Base-by-base conservation (phyloP, 2,797 vertebrate genomes). In the Tenualosa thibaudeaui region DNA sequence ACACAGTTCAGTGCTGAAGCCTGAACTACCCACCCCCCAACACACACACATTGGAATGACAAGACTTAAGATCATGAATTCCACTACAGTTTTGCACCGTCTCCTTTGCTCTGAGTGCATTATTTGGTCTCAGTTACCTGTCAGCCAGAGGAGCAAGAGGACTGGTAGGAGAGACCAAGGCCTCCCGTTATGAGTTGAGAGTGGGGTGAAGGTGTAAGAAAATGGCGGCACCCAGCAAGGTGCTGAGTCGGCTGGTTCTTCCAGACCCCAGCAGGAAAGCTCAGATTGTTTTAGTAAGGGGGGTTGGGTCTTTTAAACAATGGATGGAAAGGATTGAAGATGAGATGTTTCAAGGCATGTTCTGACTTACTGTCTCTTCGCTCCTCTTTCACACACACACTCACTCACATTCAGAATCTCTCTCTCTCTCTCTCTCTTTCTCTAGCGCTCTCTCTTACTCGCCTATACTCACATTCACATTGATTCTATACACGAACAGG, bases 181-280 rank as follows among this genome's bases (percentile, higher is more conserved):
- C 92, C 93, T 93, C 92, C 90, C 7, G 46, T 49, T 49, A 49
- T 24, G n/a, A 62, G 58, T 62, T 62, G n/a, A 62, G 40, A 78
- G 40, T 46, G 40, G 40, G 71, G 37, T 78, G 40, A 78, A 22
- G 71, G 71, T 78, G 19, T 43, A 78, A 78, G 71, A 78, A 78
- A 46, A 78, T 78, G 71, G 71, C 71, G 71, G 71, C 71, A 78
- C 4, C 17, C 71, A 78, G 71, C 40, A 43, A 78, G 71, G 40
- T 78, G 71, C 37, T 46, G 71, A 78, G 71, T 78, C 40, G 71
- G 17, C 71, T 46, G 12, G 31, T 78, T 78, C 17, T 17, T n/a
- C 71, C 71, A 78, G 71, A 78, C 71, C 40, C 71, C 26, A 78
- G 40, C 40, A 9, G 68, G 31, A 43, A 6, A 8, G 37, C 68